Evolutionary conservation across 2,888 invertebrate species (phyloP).

Genomic region (Ariolimax columbianus): DNA sequence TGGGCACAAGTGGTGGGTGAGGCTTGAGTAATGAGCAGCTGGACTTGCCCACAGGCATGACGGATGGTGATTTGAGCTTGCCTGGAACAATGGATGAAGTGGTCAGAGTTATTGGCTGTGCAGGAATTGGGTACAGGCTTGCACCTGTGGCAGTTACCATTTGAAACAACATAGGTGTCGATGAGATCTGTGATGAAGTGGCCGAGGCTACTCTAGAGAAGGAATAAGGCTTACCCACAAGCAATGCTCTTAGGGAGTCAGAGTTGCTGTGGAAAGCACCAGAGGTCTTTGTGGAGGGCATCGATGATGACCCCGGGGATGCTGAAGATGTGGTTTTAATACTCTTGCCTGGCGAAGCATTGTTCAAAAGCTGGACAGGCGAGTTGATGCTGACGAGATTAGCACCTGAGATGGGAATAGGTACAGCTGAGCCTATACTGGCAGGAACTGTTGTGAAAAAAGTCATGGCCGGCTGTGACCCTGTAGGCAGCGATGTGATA

Average conservation of each 20-base stretch:
- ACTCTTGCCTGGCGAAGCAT: conserved; percentile 1
- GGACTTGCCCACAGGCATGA: conserved; percentile 9
- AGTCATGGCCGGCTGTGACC: conserved; percentile 40
- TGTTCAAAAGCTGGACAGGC: conserved; percentile 18
- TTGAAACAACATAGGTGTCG: conserved; percentile 45
- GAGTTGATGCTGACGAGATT: conserved; percentile 30
- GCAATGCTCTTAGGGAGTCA: conserved; percentile 47
- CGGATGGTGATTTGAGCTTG: conserved; percentile 29
- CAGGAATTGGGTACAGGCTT: conserved; percentile 40
- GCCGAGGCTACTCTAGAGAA: conserved; percentile 38
- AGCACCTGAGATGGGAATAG: conserved; percentile 31
- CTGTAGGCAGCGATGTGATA: conserved; percentile 31
- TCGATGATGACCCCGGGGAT: not conserved
- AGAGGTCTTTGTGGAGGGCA: conserved; percentile 33
- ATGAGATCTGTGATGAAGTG: conserved; percentile 20
- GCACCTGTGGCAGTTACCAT: conserved; percentile 47
- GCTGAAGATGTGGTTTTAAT: conserved; percentile 22
- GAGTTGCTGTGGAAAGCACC: conserved; percentile 31
- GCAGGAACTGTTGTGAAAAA: conserved; percentile 41
- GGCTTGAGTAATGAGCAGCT: conserved; percentile 44
- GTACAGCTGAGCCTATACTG: conserved; percentile 8
- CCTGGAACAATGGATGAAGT: conserved; percentile 7
- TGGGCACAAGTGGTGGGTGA: conserved; percentile 56
- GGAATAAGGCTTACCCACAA: conserved; percentile 53
- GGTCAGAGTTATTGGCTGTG: conserved; percentile 38